Base-by-base conservation (phyloP, 2,797 vertebrate species). In the Lateolabrax maculatus region DNA sequence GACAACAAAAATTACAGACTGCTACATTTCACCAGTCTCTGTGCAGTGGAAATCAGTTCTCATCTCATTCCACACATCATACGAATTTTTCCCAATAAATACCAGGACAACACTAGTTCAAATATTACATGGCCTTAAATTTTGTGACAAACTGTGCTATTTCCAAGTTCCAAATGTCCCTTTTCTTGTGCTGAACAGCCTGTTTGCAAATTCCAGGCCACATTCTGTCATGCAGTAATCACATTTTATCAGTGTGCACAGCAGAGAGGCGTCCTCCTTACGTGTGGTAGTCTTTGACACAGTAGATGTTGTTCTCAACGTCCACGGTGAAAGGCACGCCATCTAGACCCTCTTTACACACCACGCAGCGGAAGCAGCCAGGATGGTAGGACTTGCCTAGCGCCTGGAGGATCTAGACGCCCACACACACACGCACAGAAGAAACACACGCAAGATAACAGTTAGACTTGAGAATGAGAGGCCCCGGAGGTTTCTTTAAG, bases 291-390 rank as follows among this genome's bases (percentile, higher is more conserved):
- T 99, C 98, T 92, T 98, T 97, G 85, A 99, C 98, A 64, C 98
- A 99, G 95, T 99, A 99, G 92, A 99, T 99, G 84, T 99, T 99
- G 93, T 98, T 99, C 86, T 99, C 97, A 74, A 97, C 93, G 2
- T 99, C 98, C 70, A 99, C 98, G 0, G 98, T 99, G 93, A 99
- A 99, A 72, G 98, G 98, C 39, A 99, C 98, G 9, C 98, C 98
- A 0, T 99, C 98, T 80, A 99, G 92, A 78, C 98, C 98, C 83
- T 99, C 98, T 0, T 98, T 99, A 84, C 98, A 99, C 80, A 99
- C 96, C 19, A 98, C 97, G 1, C 98, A 99, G 90, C 98, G 98
- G 94, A 99, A 99, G 87, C 98, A 99, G 90, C 98, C 97, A 0
- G 98, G 98, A 85, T 99, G 98, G 89, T 99, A 99, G 11, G 98